Conservation (phyloP, 1,140 invertebrate species). For the Cydia pomonella region DNA sequence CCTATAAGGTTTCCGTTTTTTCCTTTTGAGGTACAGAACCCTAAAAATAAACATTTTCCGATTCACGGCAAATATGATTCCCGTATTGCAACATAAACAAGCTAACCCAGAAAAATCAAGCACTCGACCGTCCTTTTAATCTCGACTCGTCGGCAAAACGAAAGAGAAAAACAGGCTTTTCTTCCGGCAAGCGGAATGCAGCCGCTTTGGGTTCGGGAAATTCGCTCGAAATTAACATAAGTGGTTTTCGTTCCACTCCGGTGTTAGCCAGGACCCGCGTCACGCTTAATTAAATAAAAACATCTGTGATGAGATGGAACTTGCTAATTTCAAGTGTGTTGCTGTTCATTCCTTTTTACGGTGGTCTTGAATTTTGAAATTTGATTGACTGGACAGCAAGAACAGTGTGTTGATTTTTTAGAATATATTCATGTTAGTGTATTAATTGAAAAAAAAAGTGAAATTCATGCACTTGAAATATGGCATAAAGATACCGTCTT, state of each 20-base stretch:
- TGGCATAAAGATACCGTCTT: too few species aligned
- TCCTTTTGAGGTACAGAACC: too few species aligned
- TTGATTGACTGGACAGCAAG: background rate
- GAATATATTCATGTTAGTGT: too few species aligned
- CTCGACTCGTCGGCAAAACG: background rate
- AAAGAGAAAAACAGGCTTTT: conserved; percentile 13
- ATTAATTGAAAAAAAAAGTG: too few species aligned
- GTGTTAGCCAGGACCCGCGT: conserved; percentile 4
- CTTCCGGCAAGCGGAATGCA: conserved; percentile 5
- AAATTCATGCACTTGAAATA: too few species aligned
- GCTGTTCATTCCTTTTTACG: background rate
- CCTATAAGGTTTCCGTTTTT: too few species aligned
- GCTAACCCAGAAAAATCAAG: conserved; percentile 9
- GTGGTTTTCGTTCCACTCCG: conserved; percentile 10
- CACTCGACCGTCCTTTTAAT: conserved; percentile 9
- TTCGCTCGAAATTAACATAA: conserved; percentile 13
- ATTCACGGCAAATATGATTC: background rate
- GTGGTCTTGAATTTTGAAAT: background rate
- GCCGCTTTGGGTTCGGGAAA: conserved; percentile 10
- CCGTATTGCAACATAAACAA: background rate
- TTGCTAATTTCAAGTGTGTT: background rate
- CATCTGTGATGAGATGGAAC: background rate
- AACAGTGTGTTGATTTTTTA: too few species aligned
- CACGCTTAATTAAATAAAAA: conserved; percentile 10
- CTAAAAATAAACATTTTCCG: background rate